Conservation (phyloP, 2,113 vertebrate species). For the Zosterops hypoxanthus region DNA sequence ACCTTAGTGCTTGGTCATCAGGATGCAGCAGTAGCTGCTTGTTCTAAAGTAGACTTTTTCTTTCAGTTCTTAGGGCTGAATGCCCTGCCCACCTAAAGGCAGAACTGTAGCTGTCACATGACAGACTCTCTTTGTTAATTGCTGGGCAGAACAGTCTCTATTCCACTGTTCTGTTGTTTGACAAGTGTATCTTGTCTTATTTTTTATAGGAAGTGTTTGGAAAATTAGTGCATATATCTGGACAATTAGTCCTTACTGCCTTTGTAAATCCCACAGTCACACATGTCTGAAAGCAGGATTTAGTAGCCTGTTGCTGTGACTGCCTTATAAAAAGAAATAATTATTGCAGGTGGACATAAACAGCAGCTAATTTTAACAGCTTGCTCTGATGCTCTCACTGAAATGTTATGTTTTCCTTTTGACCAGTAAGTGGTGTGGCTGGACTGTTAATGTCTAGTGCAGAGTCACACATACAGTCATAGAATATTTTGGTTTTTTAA, state of each 20-base stretch:
- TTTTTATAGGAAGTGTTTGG: not conserved
- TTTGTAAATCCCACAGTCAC: not conserved
- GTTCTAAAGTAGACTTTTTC: not conserved
- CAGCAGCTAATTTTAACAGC: not conserved
- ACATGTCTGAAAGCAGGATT: not conserved
- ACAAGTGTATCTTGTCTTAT: not conserved
- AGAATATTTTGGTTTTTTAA: not conserved
- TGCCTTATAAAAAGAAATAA: not conserved
- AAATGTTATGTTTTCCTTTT: not conserved
- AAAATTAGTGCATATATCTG: not conserved
- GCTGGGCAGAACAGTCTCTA: not conserved
- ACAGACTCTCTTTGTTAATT: not conserved
- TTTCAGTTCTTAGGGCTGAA: not conserved
- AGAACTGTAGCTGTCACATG: not conserved
- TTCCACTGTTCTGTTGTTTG: not conserved
- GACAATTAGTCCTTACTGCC: not conserved
- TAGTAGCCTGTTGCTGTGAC: not conserved
- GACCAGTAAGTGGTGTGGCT: not conserved
- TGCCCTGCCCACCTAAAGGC: not conserved
- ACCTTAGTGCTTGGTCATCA: not conserved
- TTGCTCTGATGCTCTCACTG: not conserved
- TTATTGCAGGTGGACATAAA: not conserved
- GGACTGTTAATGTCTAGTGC: not conserved
- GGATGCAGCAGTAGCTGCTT: not conserved
- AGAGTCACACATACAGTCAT: not conserved